A percentile compares a stretch with the other conserved stretches of the same genome.
phyloP scores from a whole-genome alignment of 1,140 invertebrate genomes.

The Drosophila guanche region DNA sequence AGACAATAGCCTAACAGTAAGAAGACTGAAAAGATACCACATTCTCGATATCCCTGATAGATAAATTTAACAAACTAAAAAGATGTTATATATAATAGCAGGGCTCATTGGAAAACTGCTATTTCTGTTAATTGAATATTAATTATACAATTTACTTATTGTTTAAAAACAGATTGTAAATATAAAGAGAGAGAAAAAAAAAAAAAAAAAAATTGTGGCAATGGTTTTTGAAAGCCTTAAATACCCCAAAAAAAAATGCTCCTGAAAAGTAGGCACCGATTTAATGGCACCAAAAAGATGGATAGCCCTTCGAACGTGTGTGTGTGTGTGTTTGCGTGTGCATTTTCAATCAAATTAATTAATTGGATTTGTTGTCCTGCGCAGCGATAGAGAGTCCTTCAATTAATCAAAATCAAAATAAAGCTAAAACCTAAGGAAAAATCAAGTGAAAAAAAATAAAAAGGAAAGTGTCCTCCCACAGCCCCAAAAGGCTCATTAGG shows the following conservation, averaged over 20 bases:
- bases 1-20: too few relatives aligned
- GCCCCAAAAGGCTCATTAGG: constrained; percentile 57
- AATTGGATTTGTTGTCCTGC: constrained; percentile 34
- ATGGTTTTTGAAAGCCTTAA: background rate
- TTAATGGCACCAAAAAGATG: constrained; percentile 8
- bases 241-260: too few relatives aligned
- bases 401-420: constrained; percentile 58
- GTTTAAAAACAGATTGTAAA: too few relatives aligned
- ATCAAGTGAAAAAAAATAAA: constrained; percentile 1
- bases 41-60: too few relatives aligned
- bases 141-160: too few relatives aligned
- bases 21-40: too few relatives aligned
- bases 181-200: too few relatives aligned
- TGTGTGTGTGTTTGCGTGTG: background rate
- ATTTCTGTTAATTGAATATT: too few relatives aligned
- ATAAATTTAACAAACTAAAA: too few relatives aligned
- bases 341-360: constrained; percentile 36
- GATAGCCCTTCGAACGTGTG: constrained; percentile 3
- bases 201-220: too few relatives aligned
- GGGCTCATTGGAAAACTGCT: too few relatives aligned
- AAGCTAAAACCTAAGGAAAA: constrained; percentile 10
- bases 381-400: constrained; percentile 7
- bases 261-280: constrained; percentile 6
- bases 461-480: constrained; percentile 6
- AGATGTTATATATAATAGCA: too few relatives aligned